These are phyloP conservation scores for Indicator maculatus DNA, from an alignment of 2,113 vertebrate species.

Conservation along the genomic window DNA sequence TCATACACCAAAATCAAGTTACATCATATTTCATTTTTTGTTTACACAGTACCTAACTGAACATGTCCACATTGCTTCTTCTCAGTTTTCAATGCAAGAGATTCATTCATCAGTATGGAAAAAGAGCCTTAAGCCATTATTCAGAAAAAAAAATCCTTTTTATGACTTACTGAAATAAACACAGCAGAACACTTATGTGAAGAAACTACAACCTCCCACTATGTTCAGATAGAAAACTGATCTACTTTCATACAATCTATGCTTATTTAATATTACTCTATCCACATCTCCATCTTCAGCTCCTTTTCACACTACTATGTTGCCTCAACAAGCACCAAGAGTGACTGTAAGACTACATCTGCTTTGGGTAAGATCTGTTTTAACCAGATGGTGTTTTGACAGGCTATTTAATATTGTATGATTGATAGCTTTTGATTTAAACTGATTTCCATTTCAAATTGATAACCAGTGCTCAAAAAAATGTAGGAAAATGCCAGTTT, in stretches of 20 bases:
- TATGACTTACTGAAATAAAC: neutral
- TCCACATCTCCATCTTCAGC: neutral
- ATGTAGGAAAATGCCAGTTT: neutral
- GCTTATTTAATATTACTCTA: neutral
- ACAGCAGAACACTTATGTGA: neutral
- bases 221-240: fast-evolving
- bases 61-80: neutral
- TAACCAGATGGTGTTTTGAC: neutral
- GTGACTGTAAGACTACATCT: neutral
- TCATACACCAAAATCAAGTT: neutral
- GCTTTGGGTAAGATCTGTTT: neutral
- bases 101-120: neutral
- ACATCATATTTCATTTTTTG: neutral
- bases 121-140: neutral
- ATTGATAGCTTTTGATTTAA: neutral
- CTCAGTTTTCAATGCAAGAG: neutral
- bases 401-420: neutral
- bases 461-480: neutral
- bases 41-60: neutral
- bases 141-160: neutral
- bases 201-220: neutral
- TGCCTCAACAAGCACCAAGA: neutral
- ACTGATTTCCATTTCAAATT: neutral
- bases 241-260: neutral
- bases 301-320: neutral